Evolutionary conservation across 2,797 vertebrate species (phyloP).

Genomic region (Pangasius sanitwongsei): DNA sequence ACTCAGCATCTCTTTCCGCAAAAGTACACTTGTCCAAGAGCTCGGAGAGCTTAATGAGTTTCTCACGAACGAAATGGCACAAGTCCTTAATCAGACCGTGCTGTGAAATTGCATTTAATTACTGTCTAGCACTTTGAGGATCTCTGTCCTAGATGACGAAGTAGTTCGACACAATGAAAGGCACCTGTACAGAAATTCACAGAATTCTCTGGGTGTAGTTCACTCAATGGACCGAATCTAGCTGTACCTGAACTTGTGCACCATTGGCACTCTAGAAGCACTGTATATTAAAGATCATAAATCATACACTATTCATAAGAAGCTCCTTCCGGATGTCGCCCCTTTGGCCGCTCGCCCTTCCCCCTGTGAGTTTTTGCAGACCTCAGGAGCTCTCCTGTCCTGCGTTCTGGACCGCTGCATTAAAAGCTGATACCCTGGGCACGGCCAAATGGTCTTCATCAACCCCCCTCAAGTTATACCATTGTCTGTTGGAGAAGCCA

Average conservation of each 20-base stretch:
- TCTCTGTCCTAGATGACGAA: slow-evolving; percentile 30
- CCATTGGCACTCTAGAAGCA: slow-evolving; percentile 38
- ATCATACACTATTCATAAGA: slow-evolving; percentile 63
- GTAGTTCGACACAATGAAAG: background rate
- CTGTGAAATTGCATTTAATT: slow-evolving; percentile 72
- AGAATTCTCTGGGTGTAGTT: background rate
- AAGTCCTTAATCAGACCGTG: slow-evolving; percentile 66
- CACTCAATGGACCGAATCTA: background rate
- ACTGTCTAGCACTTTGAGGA: slow-evolving; percentile 56
- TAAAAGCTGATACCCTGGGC: slow-evolving; percentile 58
- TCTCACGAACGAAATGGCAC: slow-evolving; percentile 57
- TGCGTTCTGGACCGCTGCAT: slow-evolving; percentile 63
- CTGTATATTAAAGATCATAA: slow-evolving; percentile 66
- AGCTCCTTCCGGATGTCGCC: slow-evolving; percentile 42
- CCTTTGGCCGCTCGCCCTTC: slow-evolving; percentile 19
- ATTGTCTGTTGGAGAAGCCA: slow-evolving; percentile 56
- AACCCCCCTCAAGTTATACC: slow-evolving; percentile 53
- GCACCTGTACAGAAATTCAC: slow-evolving; percentile 38
- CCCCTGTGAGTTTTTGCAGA: slow-evolving; percentile 37
- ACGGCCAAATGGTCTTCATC: slow-evolving; percentile 58
- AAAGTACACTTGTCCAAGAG: slow-evolving; percentile 40
- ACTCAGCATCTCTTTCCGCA: slow-evolving; percentile 39
- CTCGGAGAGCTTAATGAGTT: slow-evolving; percentile 49
- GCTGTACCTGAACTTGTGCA: background rate
- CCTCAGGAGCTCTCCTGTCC: slow-evolving; percentile 37